Percentiles rank a stretch among this genome's conserved stretches.
Conservation (phyloP, 2,888 invertebrate genomes). For the Tetheella fluctuosa region DNA sequence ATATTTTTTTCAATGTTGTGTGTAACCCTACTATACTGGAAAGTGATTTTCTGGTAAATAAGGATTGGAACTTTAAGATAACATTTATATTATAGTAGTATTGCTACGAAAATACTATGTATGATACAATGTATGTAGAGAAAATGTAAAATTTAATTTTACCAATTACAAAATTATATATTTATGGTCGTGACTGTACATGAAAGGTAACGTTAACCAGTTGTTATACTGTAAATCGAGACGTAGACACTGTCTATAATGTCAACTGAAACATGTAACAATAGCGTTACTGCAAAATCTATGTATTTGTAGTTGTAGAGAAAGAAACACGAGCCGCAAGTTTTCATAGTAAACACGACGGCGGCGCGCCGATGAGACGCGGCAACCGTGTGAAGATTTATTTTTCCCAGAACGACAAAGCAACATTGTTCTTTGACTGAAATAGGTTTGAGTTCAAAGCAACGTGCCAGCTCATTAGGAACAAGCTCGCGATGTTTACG, state of each 20-base stretch:
- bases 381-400: slow-evolving; percentile 65
- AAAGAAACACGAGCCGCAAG: slow-evolving; percentile 54
- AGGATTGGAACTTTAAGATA: too few relatives aligned
- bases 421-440: slow-evolving; percentile 70
- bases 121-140: too few relatives aligned
- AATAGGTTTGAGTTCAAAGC: slow-evolving; percentile 72
- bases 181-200: too few relatives aligned
- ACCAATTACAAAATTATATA: too few relatives aligned
- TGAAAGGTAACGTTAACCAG: slow-evolving; percentile 19
- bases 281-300: slow-evolving; percentile 43
- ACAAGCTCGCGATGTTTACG: slow-evolving; percentile 49
- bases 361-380: slow-evolving; percentile 28
- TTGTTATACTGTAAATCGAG: slow-evolving; percentile 38
- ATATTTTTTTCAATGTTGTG: too few relatives aligned
- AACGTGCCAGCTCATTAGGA: slow-evolving; percentile 64
- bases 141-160: too few relatives aligned
- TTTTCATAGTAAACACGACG: slow-evolving; percentile 70
- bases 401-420: slow-evolving; percentile 74
- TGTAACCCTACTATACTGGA: too few relatives aligned
- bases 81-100: too few relatives aligned
- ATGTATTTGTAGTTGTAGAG: slow-evolving; percentile 47
- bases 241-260: slow-evolving; percentile 32
- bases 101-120: too few relatives aligned
- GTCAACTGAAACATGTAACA: slow-evolving; percentile 43
- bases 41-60: too few relatives aligned